Conservation (phyloP, 2,113 vertebrate species). For the Holacanthus passer region DNA sequence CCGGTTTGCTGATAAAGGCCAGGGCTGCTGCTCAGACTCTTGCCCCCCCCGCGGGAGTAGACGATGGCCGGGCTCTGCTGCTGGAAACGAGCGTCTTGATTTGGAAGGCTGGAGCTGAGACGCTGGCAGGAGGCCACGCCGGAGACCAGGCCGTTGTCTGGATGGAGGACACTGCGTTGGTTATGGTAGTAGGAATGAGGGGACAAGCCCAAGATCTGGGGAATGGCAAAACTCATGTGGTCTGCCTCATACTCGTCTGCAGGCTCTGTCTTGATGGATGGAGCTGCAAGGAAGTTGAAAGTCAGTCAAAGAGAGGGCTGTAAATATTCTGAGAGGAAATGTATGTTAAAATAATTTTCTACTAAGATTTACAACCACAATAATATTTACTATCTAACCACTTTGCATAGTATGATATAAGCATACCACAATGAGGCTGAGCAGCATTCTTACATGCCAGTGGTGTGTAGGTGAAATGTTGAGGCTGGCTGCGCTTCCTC, state of each 20-base stretch:
- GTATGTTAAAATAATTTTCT: too few species aligned
- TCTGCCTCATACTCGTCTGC: constrained; percentile 92
- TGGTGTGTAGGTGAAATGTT: constrained; percentile 92
- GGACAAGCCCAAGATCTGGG: constrained; percentile 89
- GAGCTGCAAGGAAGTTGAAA: constrained; percentile 81
- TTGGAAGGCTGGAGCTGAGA: constrained; percentile 86
- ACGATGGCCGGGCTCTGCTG: constrained; percentile 92
- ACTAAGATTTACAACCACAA: background rate
- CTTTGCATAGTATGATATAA: background rate
- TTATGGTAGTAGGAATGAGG: constrained; percentile 91
- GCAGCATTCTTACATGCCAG: constrained; percentile 87
- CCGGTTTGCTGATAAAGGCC: constrained; percentile 87
- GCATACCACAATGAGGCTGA: constrained; percentile 1
- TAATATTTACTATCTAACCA: background rate
- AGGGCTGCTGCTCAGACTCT: constrained; percentile 88
- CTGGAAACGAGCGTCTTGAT: constrained; percentile 88
- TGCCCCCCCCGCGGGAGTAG: constrained; percentile 89
- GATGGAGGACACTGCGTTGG: constrained; percentile 85
- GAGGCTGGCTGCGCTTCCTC: constrained; percentile 95
- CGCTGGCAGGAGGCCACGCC: constrained; percentile 93
- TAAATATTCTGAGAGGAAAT: background rate
- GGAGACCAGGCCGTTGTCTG: constrained; percentile 89
- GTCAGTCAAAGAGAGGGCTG: accelerated
- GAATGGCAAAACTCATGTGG: constrained; percentile 89
- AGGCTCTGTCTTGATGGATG: constrained; percentile 97